These are phyloP conservation scores for Bacillus rossius DNA, from an alignment of 1,140 invertebrate genomes.

Conservation along the genomic window DNA sequence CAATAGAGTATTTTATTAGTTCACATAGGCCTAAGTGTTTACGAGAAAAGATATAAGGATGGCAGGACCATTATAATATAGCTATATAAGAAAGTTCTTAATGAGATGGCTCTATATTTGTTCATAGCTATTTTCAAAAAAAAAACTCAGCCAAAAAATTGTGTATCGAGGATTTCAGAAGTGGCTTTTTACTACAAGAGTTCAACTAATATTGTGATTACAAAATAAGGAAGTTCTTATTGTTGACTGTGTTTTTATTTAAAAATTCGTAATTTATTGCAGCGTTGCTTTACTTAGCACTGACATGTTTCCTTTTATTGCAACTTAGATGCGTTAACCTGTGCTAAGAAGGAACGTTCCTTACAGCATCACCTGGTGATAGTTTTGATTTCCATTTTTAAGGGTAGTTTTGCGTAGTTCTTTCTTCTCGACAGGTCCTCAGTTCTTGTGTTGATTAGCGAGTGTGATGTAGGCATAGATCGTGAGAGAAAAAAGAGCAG, in stretches of 20 bases:
- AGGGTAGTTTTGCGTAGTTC: too few species aligned
- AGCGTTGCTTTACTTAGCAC: background rate
- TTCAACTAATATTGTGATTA: slow-evolving; percentile 5
- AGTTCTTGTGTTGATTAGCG: background rate
- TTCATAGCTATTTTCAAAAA: slow-evolving; percentile 22
- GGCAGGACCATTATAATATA: slow-evolving; percentile 18
- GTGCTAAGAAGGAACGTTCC: background rate
- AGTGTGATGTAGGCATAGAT: too few species aligned
- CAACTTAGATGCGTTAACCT: background rate
- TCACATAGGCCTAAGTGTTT: slow-evolving; percentile 21
- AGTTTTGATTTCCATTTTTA: too few species aligned
- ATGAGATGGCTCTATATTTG: slow-evolving; percentile 20
- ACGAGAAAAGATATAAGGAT: slow-evolving; percentile 15
- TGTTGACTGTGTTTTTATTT: background rate
- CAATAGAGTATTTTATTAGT: slow-evolving; percentile 20
- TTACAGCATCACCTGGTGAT: background rate
- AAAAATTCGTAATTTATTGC: background rate
- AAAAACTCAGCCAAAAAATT: slow-evolving; percentile 10
- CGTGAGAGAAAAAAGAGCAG: too few species aligned
- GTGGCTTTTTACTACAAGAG: slow-evolving; percentile 17
- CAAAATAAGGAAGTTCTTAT: background rate
- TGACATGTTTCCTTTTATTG: background rate
- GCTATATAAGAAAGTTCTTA: slow-evolving; percentile 5
- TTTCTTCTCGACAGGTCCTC: background rate
- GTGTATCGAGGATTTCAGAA: slow-evolving; percentile 12